Evolutionary conservation across 2,888 invertebrate species (phyloP).

Genomic region (Atherix ibis): DNA sequence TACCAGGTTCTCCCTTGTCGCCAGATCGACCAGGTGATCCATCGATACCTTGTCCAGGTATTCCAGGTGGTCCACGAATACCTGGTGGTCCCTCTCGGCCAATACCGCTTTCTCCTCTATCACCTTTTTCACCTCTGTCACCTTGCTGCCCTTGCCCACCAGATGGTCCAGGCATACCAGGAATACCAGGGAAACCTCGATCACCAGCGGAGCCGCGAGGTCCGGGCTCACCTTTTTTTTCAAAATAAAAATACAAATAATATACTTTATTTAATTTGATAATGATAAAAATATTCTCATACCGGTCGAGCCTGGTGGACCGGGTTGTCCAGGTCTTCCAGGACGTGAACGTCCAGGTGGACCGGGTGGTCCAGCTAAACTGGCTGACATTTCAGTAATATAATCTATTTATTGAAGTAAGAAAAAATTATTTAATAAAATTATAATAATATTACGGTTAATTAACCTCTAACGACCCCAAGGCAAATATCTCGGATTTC

Average conservation of each 20-base stretch:
- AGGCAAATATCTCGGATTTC: conserved; percentile 71
- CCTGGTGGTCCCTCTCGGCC: conserved; percentile 62
- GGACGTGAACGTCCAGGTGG: conserved; percentile 47
- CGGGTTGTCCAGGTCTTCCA: conserved; percentile 59
- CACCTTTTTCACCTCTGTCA: conserved; percentile 59
- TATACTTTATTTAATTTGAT: neutral
- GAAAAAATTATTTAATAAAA: conserved; percentile 3
- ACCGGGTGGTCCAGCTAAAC: conserved; percentile 46
- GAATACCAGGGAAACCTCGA: conserved; percentile 54
- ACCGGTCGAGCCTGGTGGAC: conserved; percentile 39
- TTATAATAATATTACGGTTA: neutral
- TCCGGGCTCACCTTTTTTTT: conserved; percentile 43
- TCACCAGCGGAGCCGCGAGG: conserved; percentile 42
- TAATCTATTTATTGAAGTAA: conserved; percentile 50
- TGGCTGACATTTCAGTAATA: conserved; percentile 49
- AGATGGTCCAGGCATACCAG: conserved; percentile 51
- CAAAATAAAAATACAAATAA: no score
- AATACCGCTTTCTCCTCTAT: conserved; percentile 51
- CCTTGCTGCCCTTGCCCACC: conserved; percentile 33
- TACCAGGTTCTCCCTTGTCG: conserved; percentile 57
- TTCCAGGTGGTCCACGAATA: conserved; percentile 49
- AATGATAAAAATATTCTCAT: neutral
- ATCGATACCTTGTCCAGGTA: conserved; percentile 49
- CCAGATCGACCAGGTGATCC: conserved; percentile 56
- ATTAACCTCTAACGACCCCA: conserved; percentile 51